Conservation (phyloP, 2,113 vertebrate genomes). For the Microcebus tavaratra region DNA sequence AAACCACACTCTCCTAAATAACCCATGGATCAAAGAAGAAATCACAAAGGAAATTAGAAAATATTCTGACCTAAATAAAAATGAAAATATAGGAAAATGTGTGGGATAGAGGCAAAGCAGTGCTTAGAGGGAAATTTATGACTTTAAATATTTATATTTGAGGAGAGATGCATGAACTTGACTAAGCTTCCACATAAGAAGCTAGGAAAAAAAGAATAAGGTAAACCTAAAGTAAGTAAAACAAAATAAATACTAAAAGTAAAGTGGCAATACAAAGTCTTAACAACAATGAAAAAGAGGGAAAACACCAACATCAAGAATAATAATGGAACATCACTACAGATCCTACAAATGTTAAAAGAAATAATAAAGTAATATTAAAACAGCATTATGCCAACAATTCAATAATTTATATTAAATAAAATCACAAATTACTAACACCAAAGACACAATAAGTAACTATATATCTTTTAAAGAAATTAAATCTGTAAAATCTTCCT, state of each 20-base stretch:
- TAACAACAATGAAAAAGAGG: neutral
- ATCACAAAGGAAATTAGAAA: neutral
- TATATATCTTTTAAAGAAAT: neutral
- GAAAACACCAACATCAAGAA: neutral
- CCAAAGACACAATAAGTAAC: neutral
- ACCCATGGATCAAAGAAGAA: neutral
- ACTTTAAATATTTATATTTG: neutral
- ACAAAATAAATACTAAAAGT: neutral
- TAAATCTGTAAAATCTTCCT: neutral
- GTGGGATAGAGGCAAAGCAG: neutral
- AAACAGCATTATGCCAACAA: neutral
- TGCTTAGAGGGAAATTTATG: neutral
- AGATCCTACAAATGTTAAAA: conserved; percentile 14
- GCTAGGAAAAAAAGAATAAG: neutral
- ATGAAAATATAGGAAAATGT: conserved; percentile 8
- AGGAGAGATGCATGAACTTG: neutral
- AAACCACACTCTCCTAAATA: conserved; percentile 10
- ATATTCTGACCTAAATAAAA: conserved; percentile 17
- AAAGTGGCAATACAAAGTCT: neutral
- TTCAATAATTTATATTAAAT: neutral
- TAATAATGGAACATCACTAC: neutral
- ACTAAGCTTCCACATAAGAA: neutral
- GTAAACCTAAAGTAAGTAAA: neutral
- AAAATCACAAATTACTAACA: neutral
- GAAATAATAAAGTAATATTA: neutral